These are phyloP conservation scores for Haliclystus octoradiatus DNA, from an alignment of 30 jellyfish, hydroid and myxozoan genomes.

Conservation along the genomic window DNA sequence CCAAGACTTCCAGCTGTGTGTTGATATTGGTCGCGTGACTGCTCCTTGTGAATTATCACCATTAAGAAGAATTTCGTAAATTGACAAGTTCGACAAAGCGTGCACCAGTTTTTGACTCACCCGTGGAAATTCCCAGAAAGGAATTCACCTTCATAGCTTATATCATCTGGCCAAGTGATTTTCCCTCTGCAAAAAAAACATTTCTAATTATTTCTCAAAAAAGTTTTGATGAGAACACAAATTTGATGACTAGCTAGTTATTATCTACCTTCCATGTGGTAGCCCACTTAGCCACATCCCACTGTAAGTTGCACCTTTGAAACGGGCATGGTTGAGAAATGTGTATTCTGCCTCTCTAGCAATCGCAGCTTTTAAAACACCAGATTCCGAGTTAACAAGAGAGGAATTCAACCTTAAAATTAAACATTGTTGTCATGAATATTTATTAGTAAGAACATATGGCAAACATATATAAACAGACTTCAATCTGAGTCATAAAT, in stretches of 20 bases:
- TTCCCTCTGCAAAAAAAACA: constrained; percentile 36
- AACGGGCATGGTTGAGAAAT: constrained; percentile 43
- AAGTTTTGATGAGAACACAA: no score
- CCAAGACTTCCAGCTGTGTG: no score
- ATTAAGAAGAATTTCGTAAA: no score
- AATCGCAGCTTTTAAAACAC: constrained; percentile 79
- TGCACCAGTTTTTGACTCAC: constrained; percentile 30
- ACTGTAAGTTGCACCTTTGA: constrained; percentile 53
- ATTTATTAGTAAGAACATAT: no score
- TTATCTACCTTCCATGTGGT: constrained; percentile 87
- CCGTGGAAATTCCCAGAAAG: constrained; percentile 80
- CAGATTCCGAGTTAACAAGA: constrained; percentile 66
- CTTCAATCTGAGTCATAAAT: no score
- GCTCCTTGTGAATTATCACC: no score
- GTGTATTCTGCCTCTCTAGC: constrained; percentile 92
- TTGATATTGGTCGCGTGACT: no score
- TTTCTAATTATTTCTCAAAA: background rate
- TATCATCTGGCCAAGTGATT: constrained; percentile 69
- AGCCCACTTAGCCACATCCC: constrained; percentile 93
- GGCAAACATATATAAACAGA: no score
- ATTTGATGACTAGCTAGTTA: no score
- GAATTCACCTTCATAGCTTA: constrained; percentile 83
- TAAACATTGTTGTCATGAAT: no score
- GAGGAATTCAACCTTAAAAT: background rate
- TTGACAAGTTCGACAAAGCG: no score